phyloP scores from a whole-genome alignment of 2,797 vertebrate species.

The Gymnocypris eckloni region DNA sequence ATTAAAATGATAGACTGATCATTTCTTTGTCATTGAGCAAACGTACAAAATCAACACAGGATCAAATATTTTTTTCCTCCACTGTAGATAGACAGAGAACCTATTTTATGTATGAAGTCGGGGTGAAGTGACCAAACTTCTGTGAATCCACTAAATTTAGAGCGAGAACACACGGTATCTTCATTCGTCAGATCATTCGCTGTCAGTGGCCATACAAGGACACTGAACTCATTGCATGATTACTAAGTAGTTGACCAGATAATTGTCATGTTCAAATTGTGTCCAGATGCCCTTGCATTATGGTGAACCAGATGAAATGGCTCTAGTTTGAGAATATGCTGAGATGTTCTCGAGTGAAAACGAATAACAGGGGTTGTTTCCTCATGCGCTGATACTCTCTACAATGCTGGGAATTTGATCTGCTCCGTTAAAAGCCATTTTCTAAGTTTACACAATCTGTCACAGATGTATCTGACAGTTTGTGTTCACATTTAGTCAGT shows the following conservation, averaged over 20 bases:
- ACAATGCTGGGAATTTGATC: slow-evolving; percentile 15
- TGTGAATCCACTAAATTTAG: slow-evolving; percentile 46
- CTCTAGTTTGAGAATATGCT: slow-evolving; percentile 29
- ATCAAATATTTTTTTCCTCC: too few species aligned
- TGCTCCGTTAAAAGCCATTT: slow-evolving; percentile 39
- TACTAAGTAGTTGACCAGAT: slow-evolving; percentile 65
- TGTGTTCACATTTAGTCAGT: slow-evolving; percentile 1
- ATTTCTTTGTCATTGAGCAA: too few species aligned
- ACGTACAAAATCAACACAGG: too few species aligned
- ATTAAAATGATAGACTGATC: too few species aligned
- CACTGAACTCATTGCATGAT: slow-evolving; percentile 60
- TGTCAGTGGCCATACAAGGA: slow-evolving; percentile 56
- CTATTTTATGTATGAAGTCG: too few species aligned
- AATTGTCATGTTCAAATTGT: slow-evolving; percentile 64
- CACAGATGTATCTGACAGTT: slow-evolving; percentile 57
- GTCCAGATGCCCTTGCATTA: slow-evolving; percentile 58
- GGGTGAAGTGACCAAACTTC: not conserved
- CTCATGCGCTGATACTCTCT: slow-evolving; percentile 8
- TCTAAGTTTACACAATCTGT: slow-evolving; percentile 40
- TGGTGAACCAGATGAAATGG: slow-evolving; percentile 41
- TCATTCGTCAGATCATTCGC: slow-evolving; percentile 32
- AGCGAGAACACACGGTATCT: slow-evolving; percentile 9
- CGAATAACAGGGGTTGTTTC: not conserved
- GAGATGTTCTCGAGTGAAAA: slow-evolving; percentile 15
- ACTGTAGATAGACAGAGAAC: not conserved